A percentile compares a stretch with the other conserved stretches of the same genome.
phyloP scores from a whole-genome alignment of 2,888 invertebrate species.

The Ferdinandea cuprea region DNA sequence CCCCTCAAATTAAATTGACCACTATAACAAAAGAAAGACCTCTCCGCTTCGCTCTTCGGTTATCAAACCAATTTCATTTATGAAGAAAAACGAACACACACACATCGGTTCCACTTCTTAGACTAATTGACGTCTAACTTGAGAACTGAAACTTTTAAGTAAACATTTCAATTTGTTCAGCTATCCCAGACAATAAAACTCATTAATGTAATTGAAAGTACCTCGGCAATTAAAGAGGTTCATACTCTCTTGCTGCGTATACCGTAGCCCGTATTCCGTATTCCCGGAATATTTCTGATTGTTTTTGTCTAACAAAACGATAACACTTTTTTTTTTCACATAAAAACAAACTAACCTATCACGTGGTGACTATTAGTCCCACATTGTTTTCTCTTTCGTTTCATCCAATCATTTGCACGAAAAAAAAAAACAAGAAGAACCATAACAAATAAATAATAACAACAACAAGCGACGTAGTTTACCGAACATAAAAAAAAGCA shows the following conservation, averaged over 20 bases:
- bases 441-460: background rate
- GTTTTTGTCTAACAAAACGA: constrained; percentile 7
- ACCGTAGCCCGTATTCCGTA: too few relatives aligned
- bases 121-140: constrained; percentile 7
- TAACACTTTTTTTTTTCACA: constrained; percentile 38
- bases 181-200: constrained; percentile 33
- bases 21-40: constrained; percentile 3
- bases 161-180: constrained; percentile 40
- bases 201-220: constrained; percentile 47
- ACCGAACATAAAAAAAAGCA: constrained; percentile 24
- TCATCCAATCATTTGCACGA: constrained; percentile 30
- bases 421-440: too few relatives aligned
- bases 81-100: background rate
- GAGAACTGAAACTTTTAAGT: constrained; percentile 25
- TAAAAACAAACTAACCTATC: constrained; percentile 30
- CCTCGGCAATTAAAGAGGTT: constrained; percentile 26
- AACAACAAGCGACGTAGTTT: constrained; percentile 44
- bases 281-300: constrained; percentile 11
- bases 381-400: background rate
- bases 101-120: background rate
- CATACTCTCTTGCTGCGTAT: background rate
- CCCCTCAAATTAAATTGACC: constrained; percentile 30
- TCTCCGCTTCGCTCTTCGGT: background rate
- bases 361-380: constrained; percentile 42
- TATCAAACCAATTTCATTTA: constrained; percentile 3